Base-by-base conservation (phyloP, 1,140 invertebrate species). In the Trichonephila inaurata region DNA sequence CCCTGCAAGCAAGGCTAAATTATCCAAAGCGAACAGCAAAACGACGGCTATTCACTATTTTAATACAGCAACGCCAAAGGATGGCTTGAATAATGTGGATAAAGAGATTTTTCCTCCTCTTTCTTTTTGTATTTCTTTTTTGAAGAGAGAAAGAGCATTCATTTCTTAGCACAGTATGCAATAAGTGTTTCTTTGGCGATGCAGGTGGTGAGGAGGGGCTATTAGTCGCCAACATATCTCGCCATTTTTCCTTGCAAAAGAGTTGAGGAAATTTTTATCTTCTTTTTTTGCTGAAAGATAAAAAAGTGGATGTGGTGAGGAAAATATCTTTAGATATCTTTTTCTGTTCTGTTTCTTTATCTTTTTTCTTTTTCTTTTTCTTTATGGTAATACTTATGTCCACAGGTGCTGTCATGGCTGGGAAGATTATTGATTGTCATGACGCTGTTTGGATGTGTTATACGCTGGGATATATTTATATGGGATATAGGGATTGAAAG, bases 311-410 rank as follows among this genome's bases (percentile, higher is more conserved):
- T 10, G 51, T 10, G 51, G 33, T 18, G 72, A 40, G 33, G 28
- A 77, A 77, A 77, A 77, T 77, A 77, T 77, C 72, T 77, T 77
- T 77, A 40, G 72, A 77, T 77, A 77, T 40, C 72, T 77, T 7
- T 51, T 51, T 51, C 51, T 51, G 6, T 77, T 77, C 51, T 51
- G 51, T 77, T 69, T n/a, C 10, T 24, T 28, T 66, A 0, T 62
- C 18, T 66, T 66, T 5, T 66, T 33, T 33, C 3, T 33, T 33
- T 40, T 40, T 69, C 3, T 3, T n/a, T 10, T 69, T 69, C 21
- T 77, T 77, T 77, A 77, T 77, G 28, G 28, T 77, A 28, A 77
- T 77, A 28, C 10, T 51, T 77, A 28, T 77, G 72, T 77, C 72
- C 72, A 77, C 72, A 77, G 72, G 72, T 40, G 72, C 72, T 33